A percentile compares a stretch with the other conserved stretches of the same genome.
Conservation (phyloP, 2,888 invertebrate genomes). For the Calameuta idolon region DNA sequence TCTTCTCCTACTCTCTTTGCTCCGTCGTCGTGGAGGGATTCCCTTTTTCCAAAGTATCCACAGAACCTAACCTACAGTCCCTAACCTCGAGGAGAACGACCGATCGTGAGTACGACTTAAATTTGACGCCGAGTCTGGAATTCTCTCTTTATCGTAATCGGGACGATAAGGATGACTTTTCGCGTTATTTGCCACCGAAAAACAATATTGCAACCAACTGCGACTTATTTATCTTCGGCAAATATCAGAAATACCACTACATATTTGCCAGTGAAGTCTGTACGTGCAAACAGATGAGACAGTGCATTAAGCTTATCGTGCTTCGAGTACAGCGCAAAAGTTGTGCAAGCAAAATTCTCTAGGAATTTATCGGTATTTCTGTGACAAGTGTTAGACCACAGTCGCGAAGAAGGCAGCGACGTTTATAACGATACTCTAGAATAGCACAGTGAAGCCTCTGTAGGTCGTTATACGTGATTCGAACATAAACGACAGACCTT, state of each 20-base stretch:
- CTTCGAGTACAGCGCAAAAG: not conserved
- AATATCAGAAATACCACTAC: not conserved
- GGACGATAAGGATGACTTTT: not conserved
- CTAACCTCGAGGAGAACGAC: not conserved
- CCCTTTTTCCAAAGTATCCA: constrained; percentile 1
- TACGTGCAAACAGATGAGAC: not conserved
- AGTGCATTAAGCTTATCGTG: not conserved
- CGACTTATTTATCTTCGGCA: not conserved
- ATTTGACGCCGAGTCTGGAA: not conserved
- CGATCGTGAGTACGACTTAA: not conserved
- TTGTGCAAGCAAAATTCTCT: not conserved
- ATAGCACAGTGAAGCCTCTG: not conserved
- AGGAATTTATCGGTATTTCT: not conserved
- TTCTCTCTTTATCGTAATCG: not conserved
- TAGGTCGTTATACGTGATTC: not conserved
- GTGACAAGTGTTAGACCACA: not conserved
- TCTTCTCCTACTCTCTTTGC: not conserved
- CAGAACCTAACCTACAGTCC: not conserved
- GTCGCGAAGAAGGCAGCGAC: not conserved
- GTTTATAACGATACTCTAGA: not conserved
- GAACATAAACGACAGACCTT: not conserved
- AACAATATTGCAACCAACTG: not conserved
- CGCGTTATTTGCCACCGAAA: not conserved
- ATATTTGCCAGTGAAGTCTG: not conserved
- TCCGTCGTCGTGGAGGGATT: constrained; percentile 14